These are phyloP conservation scores for Craseonycteris thonglongyai DNA, from an alignment of 2,113 vertebrate genomes.

Conservation along the genomic window DNA sequence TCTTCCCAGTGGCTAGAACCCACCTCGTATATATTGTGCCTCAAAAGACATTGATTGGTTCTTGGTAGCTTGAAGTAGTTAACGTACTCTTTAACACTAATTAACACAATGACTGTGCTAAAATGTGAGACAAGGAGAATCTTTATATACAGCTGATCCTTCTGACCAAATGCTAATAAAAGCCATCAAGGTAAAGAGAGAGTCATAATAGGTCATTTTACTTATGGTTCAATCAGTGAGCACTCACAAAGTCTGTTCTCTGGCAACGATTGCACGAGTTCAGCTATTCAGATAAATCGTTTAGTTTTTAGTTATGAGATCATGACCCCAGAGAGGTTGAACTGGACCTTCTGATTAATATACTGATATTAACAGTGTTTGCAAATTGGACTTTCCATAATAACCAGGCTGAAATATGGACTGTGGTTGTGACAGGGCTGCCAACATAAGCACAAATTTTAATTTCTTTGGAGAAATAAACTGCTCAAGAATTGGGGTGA, in stretches of 20 bases:
- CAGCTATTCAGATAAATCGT: neutral
- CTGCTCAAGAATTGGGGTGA: neutral
- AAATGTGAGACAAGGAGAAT: neutral
- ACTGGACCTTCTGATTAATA: neutral
- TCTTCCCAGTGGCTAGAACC: neutral
- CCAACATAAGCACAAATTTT: neutral
- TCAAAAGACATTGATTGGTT: neutral
- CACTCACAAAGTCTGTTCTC: neutral
- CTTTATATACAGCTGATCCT: neutral
- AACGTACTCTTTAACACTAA: neutral
- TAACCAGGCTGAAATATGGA: neutral
- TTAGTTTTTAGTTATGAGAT: neutral
- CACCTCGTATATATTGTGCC: neutral
- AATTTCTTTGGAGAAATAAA: neutral
- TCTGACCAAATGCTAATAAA: constrained; percentile 1
- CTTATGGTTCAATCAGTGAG: neutral
- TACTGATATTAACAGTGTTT: neutral
- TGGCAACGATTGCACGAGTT: neutral
- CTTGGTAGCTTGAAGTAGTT: neutral
- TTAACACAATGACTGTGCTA: neutral
- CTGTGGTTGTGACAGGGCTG: neutral
- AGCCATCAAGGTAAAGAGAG: neutral
- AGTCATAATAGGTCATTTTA: neutral
- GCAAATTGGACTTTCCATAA: neutral
- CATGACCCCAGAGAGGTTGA: neutral